Conservation (phyloP, 1,140 invertebrate genomes). For the Drosophila seguyi region DNA sequence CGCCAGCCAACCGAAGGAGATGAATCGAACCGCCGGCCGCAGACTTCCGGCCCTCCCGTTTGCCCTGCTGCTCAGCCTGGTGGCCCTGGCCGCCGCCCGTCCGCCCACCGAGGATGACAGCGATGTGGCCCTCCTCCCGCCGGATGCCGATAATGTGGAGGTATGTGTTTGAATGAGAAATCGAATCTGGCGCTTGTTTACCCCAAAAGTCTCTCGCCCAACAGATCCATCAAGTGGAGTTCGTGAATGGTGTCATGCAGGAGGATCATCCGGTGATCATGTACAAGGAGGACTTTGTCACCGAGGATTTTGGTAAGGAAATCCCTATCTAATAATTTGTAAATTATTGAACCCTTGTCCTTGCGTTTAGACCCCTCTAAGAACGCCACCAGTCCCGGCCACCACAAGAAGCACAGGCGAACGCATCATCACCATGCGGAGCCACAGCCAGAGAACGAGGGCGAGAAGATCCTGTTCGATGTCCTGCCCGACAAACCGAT, state of each 20-base stretch:
- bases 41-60: slow-evolving; percentile 46
- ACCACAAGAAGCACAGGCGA: slow-evolving; percentile 31
- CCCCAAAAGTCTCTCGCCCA: not conserved
- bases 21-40: slow-evolving; percentile 60
- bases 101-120: slow-evolving; percentile 47
- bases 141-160: slow-evolving; percentile 75
- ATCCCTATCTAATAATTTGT: no score
- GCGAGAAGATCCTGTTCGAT: slow-evolving; percentile 70
- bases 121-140: slow-evolving; percentile 53
- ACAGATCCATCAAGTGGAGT: slow-evolving; percentile 69
- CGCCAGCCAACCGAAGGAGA: slow-evolving; percentile 51
- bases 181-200: slow-evolving; percentile 2
- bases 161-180: slow-evolving; percentile 39
- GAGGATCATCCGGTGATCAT: slow-evolving; percentile 80
- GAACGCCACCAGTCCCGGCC: slow-evolving; percentile 32
- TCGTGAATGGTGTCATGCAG: slow-evolving; percentile 64
- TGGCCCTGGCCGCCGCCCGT: slow-evolving; percentile 27
- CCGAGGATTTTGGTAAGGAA: slow-evolving; percentile 73
- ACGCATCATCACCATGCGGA: slow-evolving; percentile 36
- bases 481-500: slow-evolving; percentile 65
- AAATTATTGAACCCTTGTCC: not conserved
- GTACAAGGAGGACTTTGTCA: slow-evolving; percentile 82
- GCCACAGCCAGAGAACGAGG: slow-evolving; percentile 13
- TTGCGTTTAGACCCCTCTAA: slow-evolving; percentile 56
- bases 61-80: slow-evolving; percentile 40